Conservation (phyloP, 2,113 vertebrate species). For the Terrapene triunguis region DNA sequence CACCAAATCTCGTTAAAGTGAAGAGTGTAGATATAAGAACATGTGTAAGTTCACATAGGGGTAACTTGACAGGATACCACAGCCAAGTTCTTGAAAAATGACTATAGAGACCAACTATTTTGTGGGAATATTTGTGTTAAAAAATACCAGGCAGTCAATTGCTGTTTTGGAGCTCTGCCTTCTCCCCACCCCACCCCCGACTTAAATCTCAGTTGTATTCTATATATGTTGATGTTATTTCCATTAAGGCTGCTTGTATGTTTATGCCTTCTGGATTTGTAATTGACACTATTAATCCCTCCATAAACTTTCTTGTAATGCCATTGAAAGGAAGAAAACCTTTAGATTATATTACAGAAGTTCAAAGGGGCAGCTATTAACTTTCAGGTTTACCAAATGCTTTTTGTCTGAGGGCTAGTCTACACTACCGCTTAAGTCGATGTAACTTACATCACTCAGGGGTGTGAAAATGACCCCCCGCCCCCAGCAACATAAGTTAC, state of each 20-base stretch:
- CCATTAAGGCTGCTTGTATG: accelerated
- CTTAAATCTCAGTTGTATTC: background rate
- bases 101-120: background rate
- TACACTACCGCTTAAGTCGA: too few relatives aligned
- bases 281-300: background rate
- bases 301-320: background rate
- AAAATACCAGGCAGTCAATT: background rate
- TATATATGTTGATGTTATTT: background rate
- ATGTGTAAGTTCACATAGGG: background rate
- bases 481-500: too few relatives aligned
- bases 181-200: background rate
- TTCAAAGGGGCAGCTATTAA: background rate
- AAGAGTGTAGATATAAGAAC: background rate
- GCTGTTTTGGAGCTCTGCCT: background rate
- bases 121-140: background rate
- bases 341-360: background rate
- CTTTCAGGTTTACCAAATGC: background rate
- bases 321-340: background rate
- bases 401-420: background rate
- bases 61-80: background rate
- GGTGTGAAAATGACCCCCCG: too few relatives aligned
- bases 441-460: too few relatives aligned
- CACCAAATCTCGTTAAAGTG: background rate
- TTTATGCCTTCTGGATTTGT: background rate
- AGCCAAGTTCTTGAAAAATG: background rate